Conservation (phyloP, 2,797 vertebrate species). For the Dendrocincla tyrannina region DNA sequence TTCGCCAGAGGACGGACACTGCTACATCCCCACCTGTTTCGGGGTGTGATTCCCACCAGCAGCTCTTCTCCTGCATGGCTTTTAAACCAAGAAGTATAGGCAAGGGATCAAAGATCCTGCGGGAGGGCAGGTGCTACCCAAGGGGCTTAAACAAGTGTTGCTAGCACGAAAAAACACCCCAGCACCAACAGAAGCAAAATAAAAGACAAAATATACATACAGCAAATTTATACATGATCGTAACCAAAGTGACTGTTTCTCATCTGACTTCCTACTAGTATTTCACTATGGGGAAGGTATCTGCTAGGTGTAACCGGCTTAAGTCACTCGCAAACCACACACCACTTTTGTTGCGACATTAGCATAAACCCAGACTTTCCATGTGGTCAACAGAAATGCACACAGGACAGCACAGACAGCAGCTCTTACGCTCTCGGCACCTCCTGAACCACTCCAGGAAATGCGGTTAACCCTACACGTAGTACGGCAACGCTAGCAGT, state of each 20-base stretch:
- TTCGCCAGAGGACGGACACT: accelerated
- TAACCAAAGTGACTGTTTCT: neutral
- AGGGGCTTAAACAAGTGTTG: neutral
- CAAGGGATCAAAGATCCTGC: neutral
- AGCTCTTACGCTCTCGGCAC: neutral
- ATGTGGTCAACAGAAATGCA: neutral
- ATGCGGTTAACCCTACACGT: neutral
- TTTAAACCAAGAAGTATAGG: neutral
- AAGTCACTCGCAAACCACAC: neutral
- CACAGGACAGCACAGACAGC: neutral
- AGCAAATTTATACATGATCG: neutral
- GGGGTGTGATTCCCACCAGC: neutral
- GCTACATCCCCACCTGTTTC: accelerated
- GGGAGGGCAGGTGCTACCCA: neutral
- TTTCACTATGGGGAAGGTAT: neutral
- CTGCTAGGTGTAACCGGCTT: neutral
- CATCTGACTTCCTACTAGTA: neutral
- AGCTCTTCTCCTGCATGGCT: neutral
- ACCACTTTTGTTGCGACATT: neutral
- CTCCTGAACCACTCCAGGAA: neutral
- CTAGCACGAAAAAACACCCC: neutral
- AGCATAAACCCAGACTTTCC: neutral
- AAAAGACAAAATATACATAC: neutral
- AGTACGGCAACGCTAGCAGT: accelerated
- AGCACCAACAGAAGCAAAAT: neutral